Evolutionary conservation across 2,797 vertebrate species (phyloP), one percentile per base, ranked within the genome.

Genomic region (Propithecus perrieri): DNA sequence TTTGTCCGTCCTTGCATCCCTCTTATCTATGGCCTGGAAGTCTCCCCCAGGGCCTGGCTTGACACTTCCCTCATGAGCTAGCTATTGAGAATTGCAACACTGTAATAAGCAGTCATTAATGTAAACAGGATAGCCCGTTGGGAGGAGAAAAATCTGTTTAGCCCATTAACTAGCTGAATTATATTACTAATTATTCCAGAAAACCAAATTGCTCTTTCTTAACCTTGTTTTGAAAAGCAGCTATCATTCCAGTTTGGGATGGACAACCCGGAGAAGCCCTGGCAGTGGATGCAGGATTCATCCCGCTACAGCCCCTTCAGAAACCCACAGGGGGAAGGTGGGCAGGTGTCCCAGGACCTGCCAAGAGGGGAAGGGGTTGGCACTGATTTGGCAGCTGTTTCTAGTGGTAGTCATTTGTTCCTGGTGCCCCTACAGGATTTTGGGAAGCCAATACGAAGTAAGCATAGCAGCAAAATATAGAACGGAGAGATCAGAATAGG

Each of bases 201-300:
- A 41, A 92, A 90, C 12, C 43, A 81, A 92, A 61, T 85, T 15
- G 14, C 59, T 53, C n/a, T 55, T 80, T 75, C 61, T 41, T 75
- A 74, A 41, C 38, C 57, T 11, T 20, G 20, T 85, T 75, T 89
- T 53, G 41, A 43, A 89, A 85, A 80, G 46, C 30, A n/a, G n/a
- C 33, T 79, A 17, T 57, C 30, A 33, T 22, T 89, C 41, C 41
- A 67, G 38, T 53, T 15, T 85, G 50, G 57, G 13, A 85, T 75
- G 18, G 33, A n/a, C 33, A n/a, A 30, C 4, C 12, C 26, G 4
- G n/a, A 5, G 3, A n/a, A 35, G 35, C 24, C n/a, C 57, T 4
- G 1, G 20, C 33, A 63, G 46, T 78, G 65, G 85, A 50, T 33
- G 10, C n/a, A 35, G 46, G 13, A 26, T 38, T 17, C 24, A 4